A percentile compares a stretch with the other conserved stretches of the same genome.
phyloP scores from a whole-genome alignment of 2,888 invertebrate species.

The Brenthis daphne region DNA sequence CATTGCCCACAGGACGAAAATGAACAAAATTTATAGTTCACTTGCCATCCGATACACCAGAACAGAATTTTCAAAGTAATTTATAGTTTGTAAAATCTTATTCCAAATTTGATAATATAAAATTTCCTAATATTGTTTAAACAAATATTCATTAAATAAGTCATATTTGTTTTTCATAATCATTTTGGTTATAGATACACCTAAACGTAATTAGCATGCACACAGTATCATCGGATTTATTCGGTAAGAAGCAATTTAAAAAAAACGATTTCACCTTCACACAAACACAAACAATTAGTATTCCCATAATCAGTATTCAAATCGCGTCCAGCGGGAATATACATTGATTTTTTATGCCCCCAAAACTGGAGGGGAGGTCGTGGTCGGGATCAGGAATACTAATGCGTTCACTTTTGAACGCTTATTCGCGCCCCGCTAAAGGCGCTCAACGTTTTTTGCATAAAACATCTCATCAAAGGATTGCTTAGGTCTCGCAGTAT shows the following conservation, averaged over 20 bases:
- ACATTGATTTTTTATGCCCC: constrained; percentile 82
- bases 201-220: constrained; percentile 57
- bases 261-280: constrained; percentile 33
- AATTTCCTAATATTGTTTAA: too few relatives aligned
- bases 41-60: constrained; percentile 55
- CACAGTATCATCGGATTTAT: constrained; percentile 8
- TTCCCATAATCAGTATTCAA: constrained; percentile 76
- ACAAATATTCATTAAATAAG: too few relatives aligned
- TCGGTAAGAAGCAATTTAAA: constrained; percentile 25
- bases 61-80: constrained; percentile 1
- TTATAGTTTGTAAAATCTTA: constrained; percentile 2
- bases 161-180: too few relatives aligned
- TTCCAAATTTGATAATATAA: too few relatives aligned
- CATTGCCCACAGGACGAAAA: constrained; percentile 71
- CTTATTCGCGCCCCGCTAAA: constrained; percentile 79
- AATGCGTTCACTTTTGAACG: constrained; percentile 81
- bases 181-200: constrained; percentile 43
- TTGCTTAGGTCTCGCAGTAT: constrained; percentile 78
- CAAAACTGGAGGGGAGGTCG: constrained; percentile 69
- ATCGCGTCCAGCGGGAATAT: constrained; percentile 75
- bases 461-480: constrained; percentile 83
- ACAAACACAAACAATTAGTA: constrained; percentile 74
- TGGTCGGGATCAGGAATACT: constrained; percentile 73
- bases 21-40: constrained; percentile 75
- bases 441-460: constrained; percentile 80